Evolutionary conservation across 2,888 invertebrate genomes (phyloP), one percentile per base, ranked within the genome.

Genomic region (Apotomis turbidana): DNA sequence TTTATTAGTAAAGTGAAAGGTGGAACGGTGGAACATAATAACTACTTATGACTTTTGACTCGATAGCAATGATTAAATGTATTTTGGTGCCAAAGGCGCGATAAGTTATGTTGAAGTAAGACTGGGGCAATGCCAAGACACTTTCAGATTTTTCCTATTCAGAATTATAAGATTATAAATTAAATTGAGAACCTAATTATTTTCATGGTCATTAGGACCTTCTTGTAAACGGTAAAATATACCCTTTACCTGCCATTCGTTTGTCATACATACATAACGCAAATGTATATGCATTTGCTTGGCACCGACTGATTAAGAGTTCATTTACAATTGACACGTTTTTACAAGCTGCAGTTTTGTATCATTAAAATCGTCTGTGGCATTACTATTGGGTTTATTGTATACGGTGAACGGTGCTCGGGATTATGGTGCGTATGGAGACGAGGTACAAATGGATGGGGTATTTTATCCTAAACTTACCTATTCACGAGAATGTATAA

Each of bases 31-130:
- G 0, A 38, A n/a, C 38, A 3, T 38, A 57, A 36, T 57, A 38
- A 36, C 10, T 12, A n/a, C n/a, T n/a, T n/a, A 58, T 1, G 12
- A 57, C 36, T 38, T 57, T 57, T 57, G 36, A 49, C 57, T 13
- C 13, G 27, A 36, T 15, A 55, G 15, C 54, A 5, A 52, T 38
- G 46, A 55, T 12, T 57, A 15, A n/a, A 46, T 57, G 46, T 0
- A 4, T 46, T 36, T 27, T 66, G 8, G 66, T 66, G 66, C 66
- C 66, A 66, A 66, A 46, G 46, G 15, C 44, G 57, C 36, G 15
- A 9, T 6, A 44, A 57, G 55, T 27, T 27, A 27, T 27, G 27
- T 27, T 27, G 27, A 27, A 27, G 27, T 27, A 27, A 12, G 3
- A 55, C n/a, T 36, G 55, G 46, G 41, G 55, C 46, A 57, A 66